Base-by-base conservation (phyloP, 2,113 vertebrate genomes). In the Aramus guarauna region DNA sequence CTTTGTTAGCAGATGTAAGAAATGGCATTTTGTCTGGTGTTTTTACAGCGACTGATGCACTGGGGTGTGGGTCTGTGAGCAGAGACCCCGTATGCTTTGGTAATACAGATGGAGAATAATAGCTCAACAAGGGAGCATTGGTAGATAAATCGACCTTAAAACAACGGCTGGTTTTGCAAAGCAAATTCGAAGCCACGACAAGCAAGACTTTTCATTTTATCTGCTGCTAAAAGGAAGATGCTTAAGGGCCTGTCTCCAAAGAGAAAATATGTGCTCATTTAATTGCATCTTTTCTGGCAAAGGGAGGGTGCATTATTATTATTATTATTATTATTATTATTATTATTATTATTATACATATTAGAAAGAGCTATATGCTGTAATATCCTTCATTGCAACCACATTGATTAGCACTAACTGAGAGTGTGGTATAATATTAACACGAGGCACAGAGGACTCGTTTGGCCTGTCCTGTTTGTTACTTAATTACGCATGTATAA, bases 391-490 rank as follows among this genome's bases (percentile, higher is more conserved):
- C 88, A 64, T 30, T 90, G 85, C 69, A 84, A 93, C 94, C 74
- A 23, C 95, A 94, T 91, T 91, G 95, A 95, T 94, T 92, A 90
- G 84, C 84, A 43, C 69, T 87, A 89, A 80, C 94, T 88, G 91
- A 52, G 89, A 83, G 55, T 59, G 67, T 18, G 47, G 62, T 53
- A n/a, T 29, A 83, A 63, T 87, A 80, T 58, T 45, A 93, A 50
- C 76, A 76, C 0, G 3, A 84, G 91, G 84, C 50, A 81, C 80
- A 77, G 1, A 64, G 88, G 88, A 95, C 95, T 96, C 1, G 84
- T 91, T 84, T 76, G 85, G 85, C 92, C 85, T 95, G 94, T 93
- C 96, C 94, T 85, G 92, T 73, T 88, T 95, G 88, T 85, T 97
- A 30, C 69, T 93, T 95, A 73, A 95, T 95, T 92, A 79, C 0